Percentiles rank a stretch among this genome's conserved stretches.
phyloP scores from a whole-genome alignment of 2,888 invertebrate genomes.

The Phytoseiulus persimilis region DNA sequence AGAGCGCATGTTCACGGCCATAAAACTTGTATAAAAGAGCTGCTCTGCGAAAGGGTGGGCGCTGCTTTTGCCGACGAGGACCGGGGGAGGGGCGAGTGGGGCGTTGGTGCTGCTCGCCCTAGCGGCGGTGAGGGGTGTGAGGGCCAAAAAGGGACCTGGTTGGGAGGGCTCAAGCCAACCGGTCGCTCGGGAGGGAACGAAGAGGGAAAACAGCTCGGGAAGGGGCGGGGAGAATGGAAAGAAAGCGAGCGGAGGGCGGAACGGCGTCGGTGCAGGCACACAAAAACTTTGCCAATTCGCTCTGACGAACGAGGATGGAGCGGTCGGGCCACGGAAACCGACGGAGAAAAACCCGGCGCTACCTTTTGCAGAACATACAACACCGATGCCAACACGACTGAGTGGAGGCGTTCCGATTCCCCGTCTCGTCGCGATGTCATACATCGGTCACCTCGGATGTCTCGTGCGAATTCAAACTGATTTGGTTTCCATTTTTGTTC shows the following conservation, averaged over 20 bases:
- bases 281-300: constrained; percentile 38
- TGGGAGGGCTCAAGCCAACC: background rate
- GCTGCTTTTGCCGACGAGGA: constrained; percentile 5
- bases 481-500: too few species aligned
- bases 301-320: constrained; percentile 38
- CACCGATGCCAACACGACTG: background rate
- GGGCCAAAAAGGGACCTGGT: background rate
- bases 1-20: constrained; percentile 10
- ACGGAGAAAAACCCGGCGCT: background rate
- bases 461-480: too few species aligned
- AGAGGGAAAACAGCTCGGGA: background rate
- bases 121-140: background rate
- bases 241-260: background rate
- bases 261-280: constrained; percentile 8
- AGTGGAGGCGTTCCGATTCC: background rate
- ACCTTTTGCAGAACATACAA: background rate
- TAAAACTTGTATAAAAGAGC: constrained; percentile 32
- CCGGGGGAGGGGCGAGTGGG: background rate
- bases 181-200: background rate
- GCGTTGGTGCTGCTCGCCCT: background rate
- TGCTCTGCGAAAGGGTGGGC: background rate
- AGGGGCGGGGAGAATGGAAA: background rate
- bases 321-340: constrained; percentile 18
- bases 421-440: background rate
- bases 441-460: too few species aligned